Evolutionary conservation across 2,113 vertebrate species (phyloP).

Genomic region (Hepsetus odoe): DNA sequence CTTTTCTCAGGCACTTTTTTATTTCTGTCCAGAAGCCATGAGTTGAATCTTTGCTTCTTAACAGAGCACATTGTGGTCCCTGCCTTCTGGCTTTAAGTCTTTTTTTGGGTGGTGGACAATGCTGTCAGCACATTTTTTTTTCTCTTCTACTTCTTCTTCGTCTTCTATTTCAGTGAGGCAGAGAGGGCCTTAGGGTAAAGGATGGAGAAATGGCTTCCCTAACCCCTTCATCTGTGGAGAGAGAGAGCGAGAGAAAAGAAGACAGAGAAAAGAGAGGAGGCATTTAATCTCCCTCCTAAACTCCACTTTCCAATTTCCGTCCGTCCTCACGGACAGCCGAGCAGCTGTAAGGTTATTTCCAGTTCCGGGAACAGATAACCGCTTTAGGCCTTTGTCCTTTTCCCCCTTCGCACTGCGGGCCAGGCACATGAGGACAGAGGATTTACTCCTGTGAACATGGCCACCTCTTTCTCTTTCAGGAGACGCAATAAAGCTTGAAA

Average conservation of each 20-base stretch:
- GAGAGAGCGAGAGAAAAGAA: conserved; percentile 13
- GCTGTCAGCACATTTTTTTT: not conserved
- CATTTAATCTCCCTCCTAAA: conserved; percentile 35
- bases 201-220: conserved; percentile 18
- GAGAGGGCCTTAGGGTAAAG: not conserved
- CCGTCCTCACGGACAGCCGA: conserved; percentile 41
- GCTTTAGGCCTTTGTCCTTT: conserved; percentile 16
- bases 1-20: too few species aligned
- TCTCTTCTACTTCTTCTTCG: not conserved
- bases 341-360: conserved; percentile 31
- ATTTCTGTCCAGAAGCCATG: not conserved
- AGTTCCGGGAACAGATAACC: conserved; percentile 39
- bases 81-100: not conserved
- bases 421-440: not conserved
- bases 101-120: not conserved
- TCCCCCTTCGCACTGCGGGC: not conserved
- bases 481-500: conserved; percentile 48
- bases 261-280: not conserved
- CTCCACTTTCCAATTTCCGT: conserved; percentile 44
- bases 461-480: conserved; percentile 19
- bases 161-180: conserved; percentile 18
- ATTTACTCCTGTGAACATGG: conserved; percentile 32
- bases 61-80: not conserved
- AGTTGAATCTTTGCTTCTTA: not conserved
- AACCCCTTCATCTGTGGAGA: conserved; percentile 31